Evolutionary conservation across 2,888 invertebrate species (phyloP).

Genomic region (Melanophora roralis): DNA sequence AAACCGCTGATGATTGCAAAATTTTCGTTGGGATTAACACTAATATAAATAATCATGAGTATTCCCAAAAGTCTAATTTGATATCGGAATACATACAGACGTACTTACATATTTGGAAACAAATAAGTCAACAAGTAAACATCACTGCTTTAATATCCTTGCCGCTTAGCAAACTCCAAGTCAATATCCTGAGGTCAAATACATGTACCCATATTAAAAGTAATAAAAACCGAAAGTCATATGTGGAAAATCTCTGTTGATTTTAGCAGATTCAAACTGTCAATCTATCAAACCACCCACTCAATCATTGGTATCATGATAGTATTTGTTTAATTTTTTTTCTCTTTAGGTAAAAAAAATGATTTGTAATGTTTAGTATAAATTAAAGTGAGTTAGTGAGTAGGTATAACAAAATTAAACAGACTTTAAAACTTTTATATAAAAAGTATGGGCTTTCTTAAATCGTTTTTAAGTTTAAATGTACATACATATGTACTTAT

Average conservation of each 20-base stretch:
- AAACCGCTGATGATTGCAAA: neutral
- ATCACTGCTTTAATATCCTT: conserved; percentile 4
- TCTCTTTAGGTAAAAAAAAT: neutral
- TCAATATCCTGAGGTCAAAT: conserved; percentile 64
- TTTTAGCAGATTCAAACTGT: conserved; percentile 73
- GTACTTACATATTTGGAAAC: neutral
- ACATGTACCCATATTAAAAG: conserved; percentile 3
- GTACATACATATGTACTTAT: neutral
- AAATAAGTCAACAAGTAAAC: conserved; percentile 22
- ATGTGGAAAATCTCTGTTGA: conserved; percentile 66
- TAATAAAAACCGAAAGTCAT: conserved; percentile 20
- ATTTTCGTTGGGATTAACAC: neutral
- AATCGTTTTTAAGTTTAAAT: conserved; percentile 1
- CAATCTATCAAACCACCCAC: conserved; percentile 71
- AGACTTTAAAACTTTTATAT: neutral
- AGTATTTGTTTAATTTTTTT: conserved; percentile 3
- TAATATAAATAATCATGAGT: conserved; percentile 53
- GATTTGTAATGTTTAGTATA: neutral
- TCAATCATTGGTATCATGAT: conserved; percentile 62
- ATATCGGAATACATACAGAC: neutral
- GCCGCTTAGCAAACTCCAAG: conserved; percentile 49
- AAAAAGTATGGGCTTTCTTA: conserved; percentile 1
- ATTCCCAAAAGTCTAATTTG: conserved; percentile 60
- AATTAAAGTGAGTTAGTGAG: neutral
- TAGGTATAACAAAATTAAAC: neutral